phyloP scores from a whole-genome alignment of 2,113 vertebrate species.

The Chascanopsetta lugubris region DNA sequence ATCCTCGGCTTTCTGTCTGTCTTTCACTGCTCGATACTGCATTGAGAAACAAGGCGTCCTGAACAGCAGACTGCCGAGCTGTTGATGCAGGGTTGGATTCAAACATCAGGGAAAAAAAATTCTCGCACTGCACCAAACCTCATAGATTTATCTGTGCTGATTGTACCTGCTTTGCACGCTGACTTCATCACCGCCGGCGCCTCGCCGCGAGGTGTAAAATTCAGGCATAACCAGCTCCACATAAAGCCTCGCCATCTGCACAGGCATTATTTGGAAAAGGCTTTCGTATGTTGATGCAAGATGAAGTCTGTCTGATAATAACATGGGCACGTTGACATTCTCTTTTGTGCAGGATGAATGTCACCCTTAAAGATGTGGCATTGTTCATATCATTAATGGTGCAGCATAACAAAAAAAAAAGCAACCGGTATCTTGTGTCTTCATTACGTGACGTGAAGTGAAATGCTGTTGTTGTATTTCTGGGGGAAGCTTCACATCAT shows the following conservation, averaged over 20 bases:
- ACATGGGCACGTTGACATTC: not conserved
- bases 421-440: conserved; percentile 26
- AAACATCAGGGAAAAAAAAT: conserved; percentile 22
- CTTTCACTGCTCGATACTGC: conserved; percentile 8
- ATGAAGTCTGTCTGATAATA: conserved; percentile 9
- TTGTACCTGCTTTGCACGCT: conserved; percentile 17
- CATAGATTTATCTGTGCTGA: conserved; percentile 39
- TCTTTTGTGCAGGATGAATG: not conserved
- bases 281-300: not conserved
- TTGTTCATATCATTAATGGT: conserved; percentile 47
- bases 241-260: conserved; percentile 7
- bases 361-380: conserved; percentile 12
- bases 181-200: conserved; percentile 50
- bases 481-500: conserved; percentile 19
- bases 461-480: conserved; percentile 18
- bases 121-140: conserved; percentile 41
- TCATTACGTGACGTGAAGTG: conserved; percentile 37
- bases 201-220: conserved; percentile 40
- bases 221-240: conserved; percentile 20
- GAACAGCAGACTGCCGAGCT: conserved; percentile 10
- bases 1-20: conserved; percentile 11
- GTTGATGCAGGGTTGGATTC: not conserved
- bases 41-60: conserved; percentile 8
- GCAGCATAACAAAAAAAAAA: conserved; percentile 15
- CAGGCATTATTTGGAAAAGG: not conserved